Base-by-base conservation (phyloP, 2,888 invertebrate species). In the Tholera decimalis region DNA sequence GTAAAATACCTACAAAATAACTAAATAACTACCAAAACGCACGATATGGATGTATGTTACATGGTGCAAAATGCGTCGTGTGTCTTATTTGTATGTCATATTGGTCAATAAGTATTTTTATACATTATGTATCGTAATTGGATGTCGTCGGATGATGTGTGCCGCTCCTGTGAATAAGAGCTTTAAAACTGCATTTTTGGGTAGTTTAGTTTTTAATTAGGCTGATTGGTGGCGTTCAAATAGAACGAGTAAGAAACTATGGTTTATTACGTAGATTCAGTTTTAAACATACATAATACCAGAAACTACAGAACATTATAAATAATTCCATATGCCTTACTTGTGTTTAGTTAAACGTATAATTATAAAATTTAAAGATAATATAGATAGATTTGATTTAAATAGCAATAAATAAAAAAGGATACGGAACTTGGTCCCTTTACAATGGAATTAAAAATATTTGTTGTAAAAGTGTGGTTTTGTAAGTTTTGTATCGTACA, bases 401-500 rank as follows among this genome's bases (percentile, higher is more conserved):
- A 37, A 37, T 15, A 61, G 39, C 33, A 66, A 66, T 60, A 60
- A 37, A 33, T 47, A 35, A 15, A 1, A 47, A 47, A 15, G 20
- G 20, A 5, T 44, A 58, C 13, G 28, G 8, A 71, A 61, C 33
- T 41, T n/a, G 47, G 13, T 18, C 26, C 3, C 15, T n/a, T 41
- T 28, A 22, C 22, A 15, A 33, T 47, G 2, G 24, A 39, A 18
- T 30, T 60, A 6, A 39, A 8, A 60, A 46, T 39, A 8, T 60
- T 60, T 47, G 3, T 47, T 60, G 4, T n/a, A n/a, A n/a, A 33
- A 47, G 46, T 61, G 62, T 66, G 30, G 1, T 69, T 70, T 46
- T 46, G 37, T 70, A 47, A 46, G 13, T 39, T 66, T 39, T 60
- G 11, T 71, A 61, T 66, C 39, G 28, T 47, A 70, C 39, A 70